These are phyloP conservation scores for Drosophila erecta DNA, from an alignment of 1,140 invertebrate species.

Conservation along the genomic window DNA sequence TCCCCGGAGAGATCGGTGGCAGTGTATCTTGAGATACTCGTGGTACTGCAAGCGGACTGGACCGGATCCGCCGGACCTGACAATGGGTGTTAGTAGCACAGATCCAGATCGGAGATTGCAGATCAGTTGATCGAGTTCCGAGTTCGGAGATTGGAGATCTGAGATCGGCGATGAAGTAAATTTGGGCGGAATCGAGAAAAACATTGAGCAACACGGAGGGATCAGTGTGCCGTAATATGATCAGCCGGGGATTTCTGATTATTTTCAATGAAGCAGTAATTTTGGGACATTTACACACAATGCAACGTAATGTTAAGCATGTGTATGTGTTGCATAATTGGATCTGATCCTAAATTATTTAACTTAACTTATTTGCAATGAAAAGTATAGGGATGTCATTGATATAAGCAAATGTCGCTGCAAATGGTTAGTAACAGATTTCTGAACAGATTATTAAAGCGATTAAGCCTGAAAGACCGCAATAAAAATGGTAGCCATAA, in stretches of 20 bases:
- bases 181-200: slow-evolving; percentile 11
- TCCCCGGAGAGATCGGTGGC: slow-evolving; percentile 6
- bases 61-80: slow-evolving; percentile 1
- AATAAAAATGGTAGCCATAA: neutral
- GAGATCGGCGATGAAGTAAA: neutral
- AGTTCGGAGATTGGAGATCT: neutral
- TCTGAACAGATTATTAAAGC: neutral
- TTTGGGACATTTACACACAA: slow-evolving; percentile 16
- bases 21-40: slow-evolving; percentile 24
- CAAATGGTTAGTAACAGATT: neutral
- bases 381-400: too few species aligned
- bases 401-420: too few species aligned
- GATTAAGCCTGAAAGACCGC: neutral
- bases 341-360: neutral
- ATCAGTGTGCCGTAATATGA: slow-evolving; percentile 30
- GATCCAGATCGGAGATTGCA: slow-evolving; percentile 16
- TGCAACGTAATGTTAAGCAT: neutral
- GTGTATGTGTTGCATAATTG: neutral
- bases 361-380: too few species aligned
- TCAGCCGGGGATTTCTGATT: slow-evolving; percentile 26
- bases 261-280: slow-evolving; percentile 26
- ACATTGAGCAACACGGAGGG: slow-evolving; percentile 19
- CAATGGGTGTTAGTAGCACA: slow-evolving; percentile 46
- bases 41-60: neutral
- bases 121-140: slow-evolving; percentile 20